A percentile compares a stretch with the other conserved stretches of the same genome.
Conservation (phyloP, 2,888 invertebrate species). For the Oscheius sp. region DNA sequence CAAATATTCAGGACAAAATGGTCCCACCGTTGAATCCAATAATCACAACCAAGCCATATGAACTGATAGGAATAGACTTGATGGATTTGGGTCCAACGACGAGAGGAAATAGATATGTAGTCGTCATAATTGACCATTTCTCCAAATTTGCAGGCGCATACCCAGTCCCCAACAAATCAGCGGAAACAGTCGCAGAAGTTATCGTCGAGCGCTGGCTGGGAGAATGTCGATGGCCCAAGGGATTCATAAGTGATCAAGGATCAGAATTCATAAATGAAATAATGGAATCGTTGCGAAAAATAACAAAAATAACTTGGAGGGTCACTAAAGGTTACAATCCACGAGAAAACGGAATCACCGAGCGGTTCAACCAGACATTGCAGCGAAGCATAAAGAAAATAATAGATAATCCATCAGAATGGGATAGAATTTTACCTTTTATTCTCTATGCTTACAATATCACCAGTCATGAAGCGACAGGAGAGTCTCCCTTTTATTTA, state of each 20-base stretch:
- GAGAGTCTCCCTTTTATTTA: no score
- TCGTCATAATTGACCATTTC: slow-evolving; percentile 43
- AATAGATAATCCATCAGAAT: no score
- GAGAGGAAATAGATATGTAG: slow-evolving; percentile 12
- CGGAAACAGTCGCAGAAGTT: slow-evolving; percentile 40
- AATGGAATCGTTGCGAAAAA: no score
- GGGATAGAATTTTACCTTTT: no score
- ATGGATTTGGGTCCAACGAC: slow-evolving; percentile 36
- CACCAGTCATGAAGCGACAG: no score
- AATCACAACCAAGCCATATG: slow-evolving; percentile 28
- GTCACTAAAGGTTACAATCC: no score
- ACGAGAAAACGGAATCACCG: no score
- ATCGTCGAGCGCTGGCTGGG: slow-evolving; percentile 39
- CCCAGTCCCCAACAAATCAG: slow-evolving; percentile 41
- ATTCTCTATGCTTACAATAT: no score
- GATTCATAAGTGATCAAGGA: slow-evolving; percentile 40
- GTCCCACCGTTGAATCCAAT: slow-evolving; percentile 38
- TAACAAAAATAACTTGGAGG: no score
- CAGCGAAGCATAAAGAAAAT: no score
- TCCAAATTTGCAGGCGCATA: slow-evolving; percentile 31
- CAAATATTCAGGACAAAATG: slow-evolving; percentile 18
- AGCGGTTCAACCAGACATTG: no score
- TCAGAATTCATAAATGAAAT: slow-evolving; percentile 39
- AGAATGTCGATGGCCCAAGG: slow-evolving; percentile 29
- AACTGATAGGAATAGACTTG: slow-evolving; percentile 41